Conservation (phyloP, 1,140 invertebrate species). For the Lordiphosa mommai region DNA sequence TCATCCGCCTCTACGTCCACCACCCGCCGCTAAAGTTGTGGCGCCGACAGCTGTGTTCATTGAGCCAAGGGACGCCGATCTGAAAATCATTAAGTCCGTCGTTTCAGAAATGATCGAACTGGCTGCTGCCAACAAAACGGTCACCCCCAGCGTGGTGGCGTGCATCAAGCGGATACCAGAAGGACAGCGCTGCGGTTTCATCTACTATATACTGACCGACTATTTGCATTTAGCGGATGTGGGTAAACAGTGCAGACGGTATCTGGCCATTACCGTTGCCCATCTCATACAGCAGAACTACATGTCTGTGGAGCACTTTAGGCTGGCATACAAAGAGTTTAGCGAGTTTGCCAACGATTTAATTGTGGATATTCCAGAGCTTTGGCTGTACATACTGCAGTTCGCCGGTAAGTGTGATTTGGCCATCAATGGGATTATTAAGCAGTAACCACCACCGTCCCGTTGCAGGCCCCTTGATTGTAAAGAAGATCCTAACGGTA, state of each 20-base stretch:
- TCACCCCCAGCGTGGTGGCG: conserved; percentile 20
- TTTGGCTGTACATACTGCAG: conserved; percentile 86
- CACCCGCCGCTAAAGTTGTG: conserved; percentile 8
- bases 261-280: conserved; percentile 72
- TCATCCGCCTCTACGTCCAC: neutral
- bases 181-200: conserved; percentile 48
- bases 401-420: conserved; percentile 81
- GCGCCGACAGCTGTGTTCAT: conserved; percentile 53
- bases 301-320: conserved; percentile 78
- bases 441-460: neutral
- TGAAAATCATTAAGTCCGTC: conserved; percentile 59
- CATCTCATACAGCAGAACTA: conserved; percentile 74
- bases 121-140: conserved; percentile 25
- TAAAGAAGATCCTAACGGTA: conserved; percentile 80
- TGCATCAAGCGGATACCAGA: conserved; percentile 58
- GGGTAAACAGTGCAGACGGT: conserved; percentile 67
- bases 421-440: neutral
- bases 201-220: conserved; percentile 67
- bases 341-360: conserved; percentile 83
- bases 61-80: conserved; percentile 35
- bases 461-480: conserved; percentile 80
- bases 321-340: conserved; percentile 81
- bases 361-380: conserved; percentile 87
- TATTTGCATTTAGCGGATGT: conserved; percentile 80
- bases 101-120: conserved; percentile 67